Conservation (phyloP, 2,797 vertebrate species). For the Lagorchestes hirsutus region DNA sequence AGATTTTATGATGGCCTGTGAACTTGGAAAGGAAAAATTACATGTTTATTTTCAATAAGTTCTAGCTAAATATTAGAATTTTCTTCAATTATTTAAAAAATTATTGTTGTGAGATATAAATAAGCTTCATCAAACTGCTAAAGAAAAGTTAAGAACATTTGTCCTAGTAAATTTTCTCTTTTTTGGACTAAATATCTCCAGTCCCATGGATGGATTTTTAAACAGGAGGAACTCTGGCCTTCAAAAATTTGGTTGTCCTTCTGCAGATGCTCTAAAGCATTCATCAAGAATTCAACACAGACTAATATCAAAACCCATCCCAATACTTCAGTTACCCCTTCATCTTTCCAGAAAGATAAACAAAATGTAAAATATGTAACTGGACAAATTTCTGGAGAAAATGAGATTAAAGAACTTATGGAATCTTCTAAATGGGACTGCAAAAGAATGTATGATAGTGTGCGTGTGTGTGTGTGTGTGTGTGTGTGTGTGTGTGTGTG, state of each 20-base stretch:
- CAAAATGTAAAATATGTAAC: background rate
- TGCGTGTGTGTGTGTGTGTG: too few species aligned
- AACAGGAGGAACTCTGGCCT: background rate
- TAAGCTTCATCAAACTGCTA: background rate
- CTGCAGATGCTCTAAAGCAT: background rate
- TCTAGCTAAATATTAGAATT: background rate
- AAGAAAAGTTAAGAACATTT: background rate
- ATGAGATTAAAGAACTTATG: too few species aligned
- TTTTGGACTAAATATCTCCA: background rate
- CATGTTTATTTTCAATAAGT: background rate
- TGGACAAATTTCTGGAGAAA: background rate
- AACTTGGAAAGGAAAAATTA: background rate
- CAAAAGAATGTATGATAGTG: too few species aligned
- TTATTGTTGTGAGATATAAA: background rate
- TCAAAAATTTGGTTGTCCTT: background rate
- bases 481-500: too few species aligned
- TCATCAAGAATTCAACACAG: background rate
- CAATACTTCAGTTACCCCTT: background rate
- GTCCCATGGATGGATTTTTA: background rate
- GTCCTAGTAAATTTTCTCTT: background rate
- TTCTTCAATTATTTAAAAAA: background rate
- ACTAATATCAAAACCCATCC: background rate
- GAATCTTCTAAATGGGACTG: too few species aligned
- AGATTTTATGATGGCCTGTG: background rate
- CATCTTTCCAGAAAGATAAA: background rate